Base-by-base conservation (phyloP, 2,888 invertebrate species). In the Lobophora halterata region DNA sequence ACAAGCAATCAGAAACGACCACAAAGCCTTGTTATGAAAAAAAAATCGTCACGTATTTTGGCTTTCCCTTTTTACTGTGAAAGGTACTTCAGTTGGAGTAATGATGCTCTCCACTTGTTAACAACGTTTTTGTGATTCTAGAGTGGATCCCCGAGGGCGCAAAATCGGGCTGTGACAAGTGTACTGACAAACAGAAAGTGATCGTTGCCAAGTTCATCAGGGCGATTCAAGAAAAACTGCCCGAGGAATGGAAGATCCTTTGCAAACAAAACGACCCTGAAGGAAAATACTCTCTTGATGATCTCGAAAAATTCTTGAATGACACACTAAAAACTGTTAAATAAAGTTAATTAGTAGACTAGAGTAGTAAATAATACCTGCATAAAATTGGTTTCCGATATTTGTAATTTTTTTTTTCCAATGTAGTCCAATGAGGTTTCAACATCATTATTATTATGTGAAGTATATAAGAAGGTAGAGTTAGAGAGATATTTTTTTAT, bases 251-350 rank as follows among this genome's bases (percentile, higher is more conserved):
- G 90, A 83, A 87, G 6, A 71, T 82, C 32, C 76, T 94, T 5
- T 78, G 89, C 57, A 77, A 71, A 9, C 90, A 90, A 65, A 90
- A 88, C 66, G 93, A 94, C 68, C 90, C 91, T 5, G 83, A 89
- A 1, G 89, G 89, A 9, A 64, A 85, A 38, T 90, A 90, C 72
- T 77, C n/a, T n/a, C n/a, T 78, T 39, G 78, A 69, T 24, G 88
- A 85, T 40, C 90, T 93, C 61, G 71, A 88, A 25, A 75, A 79
- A 12, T 79, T 66, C 49, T 1, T 76, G 1, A 43, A 31, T 0
- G 52, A 65, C 11, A 7, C 31, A 1, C 7, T 7, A 8, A 29
- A 28, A 18, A 11, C 10, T n/a, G n/a, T n/a, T n/a, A n/a, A n/a
- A n/a, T n/a, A n/a, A n/a, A n/a, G n/a, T n/a, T n/a, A n/a, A n/a